A percentile compares a stretch with the other conserved stretches of the same genome.
These are phyloP conservation scores for Sphaerodactylus townsendi DNA, from an alignment of 2,113 vertebrate genomes.

Conservation along the genomic window DNA sequence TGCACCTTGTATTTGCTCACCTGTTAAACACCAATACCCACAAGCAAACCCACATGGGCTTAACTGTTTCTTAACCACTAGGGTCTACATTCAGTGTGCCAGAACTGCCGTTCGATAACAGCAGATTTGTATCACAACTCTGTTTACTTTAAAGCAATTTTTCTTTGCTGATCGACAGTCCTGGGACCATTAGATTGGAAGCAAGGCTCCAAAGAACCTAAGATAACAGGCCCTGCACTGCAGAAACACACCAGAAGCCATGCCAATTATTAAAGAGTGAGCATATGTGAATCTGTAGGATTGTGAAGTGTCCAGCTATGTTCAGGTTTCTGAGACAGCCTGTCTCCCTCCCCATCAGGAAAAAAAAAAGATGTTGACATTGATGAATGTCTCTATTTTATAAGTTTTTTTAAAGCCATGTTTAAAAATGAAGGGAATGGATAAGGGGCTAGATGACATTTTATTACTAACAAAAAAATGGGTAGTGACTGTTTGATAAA, in stretches of 20 bases:
- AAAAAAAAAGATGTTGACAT: neutral
- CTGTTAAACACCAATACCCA: neutral
- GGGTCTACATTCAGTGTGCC: neutral
- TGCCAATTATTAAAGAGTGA: neutral
- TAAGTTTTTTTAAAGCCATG: too few relatives aligned
- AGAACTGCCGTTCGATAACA: neutral
- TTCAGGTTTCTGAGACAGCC: too few relatives aligned
- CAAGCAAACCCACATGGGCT: neutral
- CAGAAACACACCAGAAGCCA: neutral
- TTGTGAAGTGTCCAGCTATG: neutral
- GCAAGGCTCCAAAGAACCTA: neutral
- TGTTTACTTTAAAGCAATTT: neutral
- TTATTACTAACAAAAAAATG: neutral
- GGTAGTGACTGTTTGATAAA: neutral
- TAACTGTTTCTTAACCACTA: conserved; percentile 12
- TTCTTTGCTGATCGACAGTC: neutral
- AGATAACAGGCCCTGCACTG: neutral
- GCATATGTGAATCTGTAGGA: neutral
- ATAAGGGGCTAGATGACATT: neutral
- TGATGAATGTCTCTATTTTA: neutral
- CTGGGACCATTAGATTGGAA: neutral
- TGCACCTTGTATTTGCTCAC: conserved; percentile 23
- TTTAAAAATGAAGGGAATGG: too few relatives aligned
- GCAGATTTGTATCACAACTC: neutral
- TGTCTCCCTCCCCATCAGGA: neutral